A percentile compares a stretch with the other conserved stretches of the same genome.
Conservation (phyloP, 2,797 vertebrate genomes). For the Phaenicophaeus curvirostris region DNA sequence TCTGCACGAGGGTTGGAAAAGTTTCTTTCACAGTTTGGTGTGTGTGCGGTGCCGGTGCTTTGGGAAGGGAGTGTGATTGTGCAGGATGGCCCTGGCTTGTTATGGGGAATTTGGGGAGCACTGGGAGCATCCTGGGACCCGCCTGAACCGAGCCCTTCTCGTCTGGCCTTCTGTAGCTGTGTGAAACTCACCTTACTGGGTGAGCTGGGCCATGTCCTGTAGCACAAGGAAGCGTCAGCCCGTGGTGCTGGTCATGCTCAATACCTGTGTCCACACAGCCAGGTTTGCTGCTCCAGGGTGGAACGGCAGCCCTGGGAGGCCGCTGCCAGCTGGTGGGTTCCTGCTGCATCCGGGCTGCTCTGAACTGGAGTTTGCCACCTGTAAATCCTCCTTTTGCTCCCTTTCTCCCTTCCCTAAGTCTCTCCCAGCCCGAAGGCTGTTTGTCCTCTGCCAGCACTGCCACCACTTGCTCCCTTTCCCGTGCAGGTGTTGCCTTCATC, state of each 20-base stretch:
- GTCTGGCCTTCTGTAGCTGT: fast-evolving
- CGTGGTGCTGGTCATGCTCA: fast-evolving
- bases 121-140: neutral
- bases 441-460: neutral
- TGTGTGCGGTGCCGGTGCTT: neutral
- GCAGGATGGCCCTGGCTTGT: fast-evolving
- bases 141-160: neutral
- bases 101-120: neutral
- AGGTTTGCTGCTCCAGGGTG: fast-evolving
- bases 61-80: fast-evolving
- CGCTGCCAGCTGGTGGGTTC: neutral
- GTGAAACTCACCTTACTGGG: neutral
- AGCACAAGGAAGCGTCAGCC: fast-evolving
- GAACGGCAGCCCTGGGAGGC: neutral
- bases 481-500: too few species aligned
- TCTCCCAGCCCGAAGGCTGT: neutral
- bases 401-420: neutral
- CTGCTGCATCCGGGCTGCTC: neutral
- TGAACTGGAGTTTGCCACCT: neutral
- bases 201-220: neutral
- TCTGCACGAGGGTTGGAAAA: neutral
- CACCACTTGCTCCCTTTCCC: neutral
- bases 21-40: neutral
- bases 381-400: neutral
- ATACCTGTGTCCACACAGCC: fast-evolving